Evolutionary conservation across 2,797 vertebrate species (phyloP), one percentile per base, ranked within the genome.

Genomic region (Paramormyrops hopkinsi): DNA sequence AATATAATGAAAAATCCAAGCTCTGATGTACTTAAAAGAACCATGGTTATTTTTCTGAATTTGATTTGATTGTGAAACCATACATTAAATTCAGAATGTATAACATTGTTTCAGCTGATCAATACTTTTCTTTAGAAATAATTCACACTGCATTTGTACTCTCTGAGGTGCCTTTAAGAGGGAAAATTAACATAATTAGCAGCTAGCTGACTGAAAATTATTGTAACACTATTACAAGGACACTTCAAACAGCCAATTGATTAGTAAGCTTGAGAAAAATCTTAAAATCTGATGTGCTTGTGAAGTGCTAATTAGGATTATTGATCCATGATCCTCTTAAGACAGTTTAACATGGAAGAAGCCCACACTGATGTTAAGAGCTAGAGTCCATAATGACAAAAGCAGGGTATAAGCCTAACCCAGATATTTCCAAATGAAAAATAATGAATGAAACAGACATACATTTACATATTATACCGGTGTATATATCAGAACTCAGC

Each of bases 161-260:
- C 69, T 73, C 69, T 73, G 46, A 19, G 41, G 17, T 46, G 87
- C 73, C 85, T 86, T 73, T 46, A 37, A 12, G 29, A 89, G 51
- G 41, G 41, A 79, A 50, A 29, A 56, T 37, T n/a, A 89, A 41
- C 88, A 87, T 89, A 90, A 91, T 92, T 89, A 91, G 84, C 87
- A 88, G 87, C 85, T 88, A 90, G 59, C 84, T 48, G 91, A 89
- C 88, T 88, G 91, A 92, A 90, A 94, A 91, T 87, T 88, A 86
- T 90, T 88, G 89, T 69, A 89, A 89, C 62, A 65, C 62, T 89
- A 91, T 89, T 89, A 90, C 92, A 92, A 91, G 83, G 91, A 91
- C 92, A 92, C 93, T 94, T 94, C 92, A 93, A 94, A 94, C 90
- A 83, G 46, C 33, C 89, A 90, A 94, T 92, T 93, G 93, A 95